These are phyloP conservation scores for Psettodes erumei DNA, from an alignment of 2,113 vertebrate genomes.

Conservation along the genomic window DNA sequence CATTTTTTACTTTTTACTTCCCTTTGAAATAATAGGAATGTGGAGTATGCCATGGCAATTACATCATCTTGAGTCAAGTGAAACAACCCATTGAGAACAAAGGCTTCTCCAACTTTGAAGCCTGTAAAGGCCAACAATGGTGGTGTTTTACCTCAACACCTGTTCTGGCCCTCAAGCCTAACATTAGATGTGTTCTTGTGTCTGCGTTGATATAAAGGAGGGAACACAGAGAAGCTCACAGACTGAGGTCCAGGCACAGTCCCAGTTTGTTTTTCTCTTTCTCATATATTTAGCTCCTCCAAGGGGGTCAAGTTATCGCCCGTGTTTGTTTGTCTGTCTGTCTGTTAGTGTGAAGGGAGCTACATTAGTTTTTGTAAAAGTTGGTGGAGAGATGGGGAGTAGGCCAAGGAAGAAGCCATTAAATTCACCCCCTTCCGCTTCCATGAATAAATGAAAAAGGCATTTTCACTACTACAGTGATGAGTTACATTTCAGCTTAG, in stretches of 20 bases:
- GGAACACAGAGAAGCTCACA: not conserved
- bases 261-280: not conserved
- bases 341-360: too few relatives aligned
- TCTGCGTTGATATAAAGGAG: conserved; percentile 9
- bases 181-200: conserved; percentile 29
- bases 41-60: conserved; percentile 41
- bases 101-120: conserved; percentile 57
- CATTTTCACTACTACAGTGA: too few relatives aligned
- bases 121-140: conserved; percentile 39
- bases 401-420: too few relatives aligned
- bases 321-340: too few relatives aligned
- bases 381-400: too few relatives aligned
- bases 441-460: too few relatives aligned
- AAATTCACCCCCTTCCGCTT: too few relatives aligned
- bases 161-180: conserved; percentile 58
- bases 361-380: too few relatives aligned
- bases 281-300: too few relatives aligned
- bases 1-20: conserved; percentile 4
- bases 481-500: too few relatives aligned
- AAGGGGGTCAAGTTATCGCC: too few relatives aligned
- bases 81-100: conserved; percentile 46
- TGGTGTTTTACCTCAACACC: conserved; percentile 54
- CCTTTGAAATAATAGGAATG: conserved; percentile 29
- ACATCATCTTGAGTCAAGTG: conserved; percentile 15
- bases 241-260: not conserved